phyloP scores from a whole-genome alignment of 1,140 invertebrate genomes.

The Solenopsis fugax region DNA sequence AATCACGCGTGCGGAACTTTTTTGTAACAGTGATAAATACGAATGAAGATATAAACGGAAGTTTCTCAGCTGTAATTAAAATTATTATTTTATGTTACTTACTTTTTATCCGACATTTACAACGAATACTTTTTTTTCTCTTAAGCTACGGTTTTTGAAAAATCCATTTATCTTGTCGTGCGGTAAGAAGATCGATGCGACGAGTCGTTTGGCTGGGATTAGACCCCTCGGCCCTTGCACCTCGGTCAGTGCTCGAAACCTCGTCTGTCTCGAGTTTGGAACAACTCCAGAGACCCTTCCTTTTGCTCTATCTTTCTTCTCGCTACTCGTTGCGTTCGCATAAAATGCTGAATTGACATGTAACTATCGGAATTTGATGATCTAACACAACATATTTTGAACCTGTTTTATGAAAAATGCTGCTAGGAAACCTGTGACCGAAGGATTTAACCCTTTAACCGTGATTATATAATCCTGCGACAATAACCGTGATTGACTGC shows the following conservation, averaged over 20 bases:
- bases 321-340: constrained; percentile 11
- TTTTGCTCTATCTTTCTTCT: constrained; percentile 29
- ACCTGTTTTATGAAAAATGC: constrained; percentile 14
- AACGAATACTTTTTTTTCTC: neutral
- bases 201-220: constrained; percentile 27
- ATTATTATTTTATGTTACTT: neutral
- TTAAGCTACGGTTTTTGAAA: neutral
- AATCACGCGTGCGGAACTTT: neutral
- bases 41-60: neutral
- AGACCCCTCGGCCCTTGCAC: constrained; percentile 56
- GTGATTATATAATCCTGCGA: neutral
- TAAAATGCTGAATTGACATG: constrained; percentile 66
- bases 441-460: neutral
- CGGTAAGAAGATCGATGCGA: constrained; percentile 49
- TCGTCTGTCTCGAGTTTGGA: constrained; percentile 63
- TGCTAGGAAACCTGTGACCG: neutral
- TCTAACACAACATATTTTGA: constrained; percentile 18
- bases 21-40: neutral
- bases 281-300: constrained; percentile 60
- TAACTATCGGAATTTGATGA: constrained; percentile 35
- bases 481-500: neutral
- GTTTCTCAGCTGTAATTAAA: neutral
- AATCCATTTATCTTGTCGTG: neutral
- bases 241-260: constrained; percentile 31
- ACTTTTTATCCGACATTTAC: neutral